These are phyloP conservation scores for Tenrec ecaudatus DNA, from an alignment of 2,113 vertebrate genomes.

Conservation along the genomic window DNA sequence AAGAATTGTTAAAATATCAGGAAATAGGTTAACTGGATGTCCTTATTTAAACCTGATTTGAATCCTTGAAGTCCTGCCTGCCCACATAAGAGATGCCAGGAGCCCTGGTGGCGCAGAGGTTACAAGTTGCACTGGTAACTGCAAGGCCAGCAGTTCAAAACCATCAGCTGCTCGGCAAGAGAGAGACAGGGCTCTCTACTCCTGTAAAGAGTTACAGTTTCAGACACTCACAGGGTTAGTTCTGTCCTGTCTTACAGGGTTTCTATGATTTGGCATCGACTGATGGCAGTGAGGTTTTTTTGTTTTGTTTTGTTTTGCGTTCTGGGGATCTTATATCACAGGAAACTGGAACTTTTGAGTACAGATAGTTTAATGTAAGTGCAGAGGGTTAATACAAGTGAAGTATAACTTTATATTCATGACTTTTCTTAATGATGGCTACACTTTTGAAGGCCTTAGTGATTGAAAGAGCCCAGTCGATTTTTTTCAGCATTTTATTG, in stretches of 20 bases:
- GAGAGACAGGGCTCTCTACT: too few species aligned
- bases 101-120: too few species aligned
- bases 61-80: slow-evolving; percentile 29
- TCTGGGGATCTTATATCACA: not conserved
- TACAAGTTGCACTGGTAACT: too few species aligned
- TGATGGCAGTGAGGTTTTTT: too few species aligned
- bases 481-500: too few species aligned
- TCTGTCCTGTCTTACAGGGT: too few species aligned
- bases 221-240: too few species aligned
- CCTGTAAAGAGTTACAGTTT: too few species aligned
- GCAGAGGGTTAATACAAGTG: not conserved
- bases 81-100: not conserved
- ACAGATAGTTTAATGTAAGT: not conserved
- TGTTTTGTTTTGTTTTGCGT: too few species aligned
- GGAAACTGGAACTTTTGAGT: not conserved
- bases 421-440: slow-evolving; percentile 46
- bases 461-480: not conserved
- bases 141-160: too few species aligned
- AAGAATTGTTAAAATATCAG: slow-evolving; percentile 22
- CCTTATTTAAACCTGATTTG: slow-evolving; percentile 47
- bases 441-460: slow-evolving; percentile 36
- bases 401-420: slow-evolving; percentile 32
- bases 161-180: too few species aligned
- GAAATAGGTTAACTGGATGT: slow-evolving; percentile 53
- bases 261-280: too few species aligned